These are phyloP conservation scores for Hydriomena furcata DNA, from an alignment of 2,888 invertebrate genomes.

Conservation along the genomic window DNA sequence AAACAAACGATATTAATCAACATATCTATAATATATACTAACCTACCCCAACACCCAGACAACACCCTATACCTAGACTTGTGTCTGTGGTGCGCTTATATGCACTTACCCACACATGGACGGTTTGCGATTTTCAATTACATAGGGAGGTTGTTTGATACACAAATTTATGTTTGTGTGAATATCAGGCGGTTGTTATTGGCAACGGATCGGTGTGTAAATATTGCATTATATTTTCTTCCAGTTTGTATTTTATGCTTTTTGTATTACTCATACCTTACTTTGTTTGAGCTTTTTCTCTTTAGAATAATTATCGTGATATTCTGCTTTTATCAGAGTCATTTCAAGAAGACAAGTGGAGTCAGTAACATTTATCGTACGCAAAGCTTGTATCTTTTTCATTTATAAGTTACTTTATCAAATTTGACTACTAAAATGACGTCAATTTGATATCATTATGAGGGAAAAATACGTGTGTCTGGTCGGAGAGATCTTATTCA, in stretches of 20 bases:
- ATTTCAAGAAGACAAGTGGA: too few species aligned
- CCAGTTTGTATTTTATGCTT: background rate
- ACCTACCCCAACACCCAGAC: slow-evolving; percentile 60
- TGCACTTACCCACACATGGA: slow-evolving; percentile 47
- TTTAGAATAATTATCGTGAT: too few species aligned
- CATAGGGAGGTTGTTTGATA: slow-evolving; percentile 32
- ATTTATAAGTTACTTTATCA: too few species aligned
- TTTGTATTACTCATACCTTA: too few species aligned
- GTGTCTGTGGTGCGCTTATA: background rate
- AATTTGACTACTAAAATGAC: too few species aligned
- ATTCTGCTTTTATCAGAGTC: too few species aligned
- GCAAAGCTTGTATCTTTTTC: too few species aligned
- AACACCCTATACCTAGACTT: slow-evolving; percentile 39
- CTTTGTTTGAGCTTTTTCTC: too few species aligned
- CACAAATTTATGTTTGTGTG: slow-evolving; percentile 11
- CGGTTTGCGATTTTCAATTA: slow-evolving; percentile 58
- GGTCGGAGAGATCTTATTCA: too few species aligned
- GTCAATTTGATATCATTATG: too few species aligned
- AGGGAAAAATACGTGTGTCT: too few species aligned
- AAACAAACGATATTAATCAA: slow-evolving; percentile 5
- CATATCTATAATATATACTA: slow-evolving; percentile 15
- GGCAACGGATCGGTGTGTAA: slow-evolving; percentile 9
- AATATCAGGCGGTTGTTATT: slow-evolving; percentile 17
- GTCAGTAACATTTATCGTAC: too few species aligned
- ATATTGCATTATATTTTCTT: slow-evolving; percentile 5